Evolutionary conservation across 1,140 invertebrate species (phyloP).

Genomic region (Neotoxoptera formosana): DNA sequence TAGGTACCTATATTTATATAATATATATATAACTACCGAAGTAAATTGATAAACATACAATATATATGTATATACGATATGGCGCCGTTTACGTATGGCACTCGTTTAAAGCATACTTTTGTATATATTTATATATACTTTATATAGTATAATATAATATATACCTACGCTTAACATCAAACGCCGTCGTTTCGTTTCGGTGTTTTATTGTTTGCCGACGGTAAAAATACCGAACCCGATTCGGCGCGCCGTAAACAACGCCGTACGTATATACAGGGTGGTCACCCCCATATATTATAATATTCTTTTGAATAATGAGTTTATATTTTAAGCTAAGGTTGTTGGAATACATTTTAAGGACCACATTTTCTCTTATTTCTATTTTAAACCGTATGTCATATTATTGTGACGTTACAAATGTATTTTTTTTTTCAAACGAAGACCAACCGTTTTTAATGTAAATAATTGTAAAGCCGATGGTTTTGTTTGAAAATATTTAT

Average conservation of each 20-base stretch:
- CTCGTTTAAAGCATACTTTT: not conserved
- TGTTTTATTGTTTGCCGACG: not conserved
- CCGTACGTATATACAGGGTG: not conserved
- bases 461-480: too few species aligned
- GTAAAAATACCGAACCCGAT: not conserved
- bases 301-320: not conserved
- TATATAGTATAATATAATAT: too few species aligned
- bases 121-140: not conserved
- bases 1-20: not conserved
- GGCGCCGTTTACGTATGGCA: not conserved
- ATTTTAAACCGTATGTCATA: too few species aligned
- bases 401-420: too few species aligned
- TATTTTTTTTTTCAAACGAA: too few species aligned
- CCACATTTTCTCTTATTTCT: too few species aligned
- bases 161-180: not conserved
- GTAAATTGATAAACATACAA: not conserved
- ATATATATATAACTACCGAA: not conserved
- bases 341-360: not conserved
- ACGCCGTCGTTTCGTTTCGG: not conserved
- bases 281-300: not conserved
- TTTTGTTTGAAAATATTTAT: not conserved
- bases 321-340: not conserved
- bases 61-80: not conserved
- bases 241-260: not conserved
- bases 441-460: too few species aligned